Evolutionary conservation across 2,113 vertebrate genomes (phyloP), one percentile per base, ranked within the genome.

Genomic region (Syngnathus typhle): DNA sequence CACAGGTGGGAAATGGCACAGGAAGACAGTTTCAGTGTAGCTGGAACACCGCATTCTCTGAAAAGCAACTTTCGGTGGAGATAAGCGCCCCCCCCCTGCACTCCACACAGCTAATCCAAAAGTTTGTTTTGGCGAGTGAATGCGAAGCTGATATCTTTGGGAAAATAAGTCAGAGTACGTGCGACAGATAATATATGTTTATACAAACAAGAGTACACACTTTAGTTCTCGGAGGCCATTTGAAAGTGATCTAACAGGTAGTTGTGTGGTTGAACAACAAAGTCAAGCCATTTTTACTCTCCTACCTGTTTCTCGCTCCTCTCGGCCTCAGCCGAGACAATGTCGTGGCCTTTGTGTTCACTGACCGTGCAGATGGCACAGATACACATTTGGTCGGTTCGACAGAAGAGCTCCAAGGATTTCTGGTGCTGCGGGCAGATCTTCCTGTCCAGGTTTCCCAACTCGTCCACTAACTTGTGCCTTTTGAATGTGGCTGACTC

Each of bases 351-450:
- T 56, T 71, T 86, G 86, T 92, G 91, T 47, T 92, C 91, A 41
- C 90, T 92, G 85, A 92, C 91, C 0, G 91, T 92, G 85, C 94
- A 93, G 67, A 93, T 74, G 10, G 72, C 23, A 3, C 93, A 95
- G 82, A 93, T 81, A 37, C 78, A 91, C 78, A 73, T 85, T 44
- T 83, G 82, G 13, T 94, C 92, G 0, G 82, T 71, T 38, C 84
- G 82, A 70, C 94, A 94, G 88, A 91, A 93, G 37, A 89, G 90
- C 75, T 94, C 92, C 86, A 93, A 80, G 65, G 89, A 80, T 74
- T 90, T 91, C 83, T 92, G 83, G 46, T 94, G 93, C 79, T 93
- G 87, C 0, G 6, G 78, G 70, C 94, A 94, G 76, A 84, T 93
- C 85, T 91, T 90, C 72, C 91, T 88, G 78, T 90, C 85, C n/a